phyloP scores from a whole-genome alignment of 2,888 invertebrate genomes.

The Aplocera efformata region DNA sequence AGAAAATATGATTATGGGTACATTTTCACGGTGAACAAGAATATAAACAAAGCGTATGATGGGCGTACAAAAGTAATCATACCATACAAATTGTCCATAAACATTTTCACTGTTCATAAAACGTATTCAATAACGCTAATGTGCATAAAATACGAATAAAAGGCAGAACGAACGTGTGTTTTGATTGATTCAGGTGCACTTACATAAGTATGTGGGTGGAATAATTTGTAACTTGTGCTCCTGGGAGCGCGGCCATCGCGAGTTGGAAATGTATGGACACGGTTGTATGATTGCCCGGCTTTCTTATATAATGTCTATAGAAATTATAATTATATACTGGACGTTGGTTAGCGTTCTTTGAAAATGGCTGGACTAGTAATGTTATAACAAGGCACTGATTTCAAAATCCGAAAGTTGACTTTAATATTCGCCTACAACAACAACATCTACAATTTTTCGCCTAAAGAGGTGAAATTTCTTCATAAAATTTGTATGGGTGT shows the following conservation, averaged over 20 bases:
- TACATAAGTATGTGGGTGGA: constrained; percentile 74
- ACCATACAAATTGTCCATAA: constrained; percentile 38
- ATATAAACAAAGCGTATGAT: constrained; percentile 4
- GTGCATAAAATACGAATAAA: constrained; percentile 55
- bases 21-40: too few species aligned
- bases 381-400: too few species aligned
- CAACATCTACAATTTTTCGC: too few species aligned
- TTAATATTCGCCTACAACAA: too few species aligned
- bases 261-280: constrained; percentile 43
- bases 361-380: too few species aligned
- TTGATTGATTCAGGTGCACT: constrained; percentile 78
- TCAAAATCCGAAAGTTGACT: too few species aligned
- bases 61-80: constrained; percentile 27
- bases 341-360: too few species aligned
- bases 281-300: constrained; percentile 9
- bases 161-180: constrained; percentile 62
- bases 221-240: constrained; percentile 73
- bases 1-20: too few species aligned
- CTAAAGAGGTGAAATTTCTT: too few species aligned
- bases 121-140: constrained; percentile 57
- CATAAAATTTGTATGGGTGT: too few species aligned
- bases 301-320: too few species aligned
- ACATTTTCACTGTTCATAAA: constrained; percentile 51
- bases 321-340: too few species aligned
- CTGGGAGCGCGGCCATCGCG: constrained; percentile 41